A percentile compares a stretch with the other conserved stretches of the same genome.
Evolutionary conservation across 2,888 invertebrate species (phyloP).

Genomic region (Coelogynopora nodosa): DNA sequence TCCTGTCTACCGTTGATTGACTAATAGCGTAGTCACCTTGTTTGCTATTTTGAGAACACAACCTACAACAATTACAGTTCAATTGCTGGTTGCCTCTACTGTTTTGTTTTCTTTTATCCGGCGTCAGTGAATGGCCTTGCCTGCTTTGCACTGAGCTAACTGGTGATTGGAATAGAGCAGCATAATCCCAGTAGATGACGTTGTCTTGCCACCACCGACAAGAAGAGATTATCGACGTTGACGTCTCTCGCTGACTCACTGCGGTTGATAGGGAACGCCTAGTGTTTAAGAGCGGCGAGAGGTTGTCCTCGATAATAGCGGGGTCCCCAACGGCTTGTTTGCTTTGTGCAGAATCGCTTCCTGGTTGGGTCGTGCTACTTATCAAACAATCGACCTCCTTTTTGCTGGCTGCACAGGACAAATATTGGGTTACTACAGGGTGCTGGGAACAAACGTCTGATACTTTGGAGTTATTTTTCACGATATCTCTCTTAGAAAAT

Average conservation of each 20-base stretch:
- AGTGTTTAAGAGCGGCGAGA: neutral
- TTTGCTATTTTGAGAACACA: neutral
- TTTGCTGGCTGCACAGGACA: neutral
- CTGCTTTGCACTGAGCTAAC: neutral
- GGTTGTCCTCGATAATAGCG: neutral
- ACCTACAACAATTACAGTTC: neutral
- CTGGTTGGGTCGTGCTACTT: neutral
- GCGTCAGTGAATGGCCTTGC: neutral
- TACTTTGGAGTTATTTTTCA: too few relatives aligned
- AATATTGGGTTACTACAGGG: neutral
- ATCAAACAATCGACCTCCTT: neutral
- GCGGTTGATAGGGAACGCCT: neutral
- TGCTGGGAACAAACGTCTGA: neutral
- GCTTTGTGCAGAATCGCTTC: neutral
- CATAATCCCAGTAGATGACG: conserved; percentile 14
- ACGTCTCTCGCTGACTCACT: neutral
- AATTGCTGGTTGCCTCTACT: neutral
- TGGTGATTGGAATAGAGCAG: neutral
- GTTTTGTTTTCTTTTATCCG: neutral
- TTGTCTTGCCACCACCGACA: neutral
- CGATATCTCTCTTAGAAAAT: neutral
- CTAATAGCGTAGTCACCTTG: neutral
- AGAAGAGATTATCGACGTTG: neutral
- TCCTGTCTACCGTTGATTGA: neutral
- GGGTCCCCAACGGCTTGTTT: neutral